A percentile compares a stretch with the other conserved stretches of the same genome.
Conservation (phyloP, 2,797 vertebrate species). For the Mus spretus region DNA sequence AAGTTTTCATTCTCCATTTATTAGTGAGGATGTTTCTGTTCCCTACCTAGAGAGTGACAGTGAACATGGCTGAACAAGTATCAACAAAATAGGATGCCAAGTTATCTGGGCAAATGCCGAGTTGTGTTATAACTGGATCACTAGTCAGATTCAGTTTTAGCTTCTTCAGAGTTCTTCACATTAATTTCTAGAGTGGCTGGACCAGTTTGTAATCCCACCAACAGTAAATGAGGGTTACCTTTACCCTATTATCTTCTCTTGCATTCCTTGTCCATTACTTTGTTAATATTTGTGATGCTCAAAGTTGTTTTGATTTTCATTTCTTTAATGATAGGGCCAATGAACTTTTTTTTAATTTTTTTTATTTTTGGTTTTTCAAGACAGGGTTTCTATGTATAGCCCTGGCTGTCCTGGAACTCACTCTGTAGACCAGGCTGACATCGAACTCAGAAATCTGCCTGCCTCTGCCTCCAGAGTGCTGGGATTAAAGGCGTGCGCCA, state of each 20-base stretch:
- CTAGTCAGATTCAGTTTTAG: too few relatives aligned
- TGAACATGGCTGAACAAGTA: not conserved
- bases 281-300: not conserved
- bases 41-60: not conserved
- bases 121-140: not conserved
- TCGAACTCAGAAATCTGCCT: too few relatives aligned
- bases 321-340: not conserved
- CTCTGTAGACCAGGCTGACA: too few relatives aligned
- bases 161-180: not conserved
- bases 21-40: not conserved
- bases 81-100: too few relatives aligned
- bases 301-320: not conserved
- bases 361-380: too few relatives aligned
- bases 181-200: not conserved
- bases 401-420: too few relatives aligned
- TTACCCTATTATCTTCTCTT: too few relatives aligned
- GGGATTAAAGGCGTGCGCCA: too few relatives aligned
- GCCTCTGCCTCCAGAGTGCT: too few relatives aligned
- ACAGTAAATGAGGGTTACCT: not conserved
- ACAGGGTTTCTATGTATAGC: too few relatives aligned
- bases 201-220: not conserved
- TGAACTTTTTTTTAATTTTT: not conserved
- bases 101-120: too few relatives aligned
- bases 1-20: not conserved
- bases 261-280: not conserved